A percentile compares a stretch with the other conserved stretches of the same genome.
These are phyloP conservation scores for Monopis laevigella DNA, from an alignment of 2,888 invertebrate genomes.

Conservation along the genomic window DNA sequence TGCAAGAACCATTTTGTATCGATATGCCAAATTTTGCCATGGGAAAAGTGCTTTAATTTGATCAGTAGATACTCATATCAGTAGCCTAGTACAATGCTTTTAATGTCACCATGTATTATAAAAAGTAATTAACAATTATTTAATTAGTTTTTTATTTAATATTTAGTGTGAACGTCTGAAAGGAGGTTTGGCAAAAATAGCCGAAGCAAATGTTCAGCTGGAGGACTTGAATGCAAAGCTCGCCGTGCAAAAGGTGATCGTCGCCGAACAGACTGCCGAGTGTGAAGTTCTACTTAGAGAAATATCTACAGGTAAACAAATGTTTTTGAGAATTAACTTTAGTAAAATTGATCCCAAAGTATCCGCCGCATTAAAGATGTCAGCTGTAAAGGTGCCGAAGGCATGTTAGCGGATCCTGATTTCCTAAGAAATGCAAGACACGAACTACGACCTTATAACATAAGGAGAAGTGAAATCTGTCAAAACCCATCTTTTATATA, in stretches of 20 bases:
- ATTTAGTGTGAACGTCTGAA: constrained; percentile 73
- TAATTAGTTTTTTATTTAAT: constrained; percentile 5
- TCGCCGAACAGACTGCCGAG: constrained; percentile 81
- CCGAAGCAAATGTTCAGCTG: constrained; percentile 85
- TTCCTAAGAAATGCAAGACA: constrained; percentile 85
- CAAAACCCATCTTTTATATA: constrained; percentile 77
- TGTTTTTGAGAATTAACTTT: too few relatives aligned
- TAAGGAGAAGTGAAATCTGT: constrained; percentile 75
- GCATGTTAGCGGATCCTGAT: constrained; percentile 91
- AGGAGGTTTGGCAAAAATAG: constrained; percentile 83
- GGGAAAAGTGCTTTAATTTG: too few relatives aligned
- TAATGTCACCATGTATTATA: too few relatives aligned
- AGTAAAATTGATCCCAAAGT: too few relatives aligned
- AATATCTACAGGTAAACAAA: constrained; percentile 70
- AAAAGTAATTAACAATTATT: too few relatives aligned
- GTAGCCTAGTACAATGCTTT: too few relatives aligned
- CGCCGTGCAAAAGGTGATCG: constrained; percentile 83
- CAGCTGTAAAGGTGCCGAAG: constrained; percentile 91
- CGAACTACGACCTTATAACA: constrained; percentile 85
- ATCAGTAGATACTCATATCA: too few relatives aligned
- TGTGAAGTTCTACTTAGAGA: constrained; percentile 82
- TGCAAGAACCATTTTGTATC: too few relatives aligned
- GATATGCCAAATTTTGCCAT: too few relatives aligned
- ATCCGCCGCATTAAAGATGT: constrained; percentile 84
- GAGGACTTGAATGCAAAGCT: constrained; percentile 82